Conservation (phyloP, 2,888 invertebrate genomes). For the Zeuzera pyrina region DNA sequence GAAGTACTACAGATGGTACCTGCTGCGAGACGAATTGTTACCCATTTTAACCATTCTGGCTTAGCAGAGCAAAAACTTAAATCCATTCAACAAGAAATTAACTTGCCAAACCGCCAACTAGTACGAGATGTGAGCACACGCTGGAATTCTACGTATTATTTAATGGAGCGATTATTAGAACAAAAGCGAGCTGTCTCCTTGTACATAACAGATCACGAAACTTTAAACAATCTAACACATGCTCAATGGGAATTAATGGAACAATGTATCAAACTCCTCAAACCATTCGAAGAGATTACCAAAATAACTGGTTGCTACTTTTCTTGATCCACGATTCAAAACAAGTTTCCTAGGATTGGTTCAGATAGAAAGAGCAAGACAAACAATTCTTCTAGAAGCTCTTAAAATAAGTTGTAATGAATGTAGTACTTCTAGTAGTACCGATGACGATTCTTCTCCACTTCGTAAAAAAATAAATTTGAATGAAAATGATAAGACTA, state of each 20-base stretch:
- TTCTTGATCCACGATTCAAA: slow-evolving; percentile 16
- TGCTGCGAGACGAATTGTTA: slow-evolving; percentile 23
- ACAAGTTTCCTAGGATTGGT: slow-evolving; percentile 15
- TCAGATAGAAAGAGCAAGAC: slow-evolving; percentile 22
- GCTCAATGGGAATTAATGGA: slow-evolving; percentile 19
- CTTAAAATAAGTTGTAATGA: slow-evolving; percentile 23
- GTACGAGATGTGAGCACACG: slow-evolving; percentile 16
- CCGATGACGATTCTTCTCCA: slow-evolving; percentile 17
- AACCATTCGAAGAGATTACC: slow-evolving; percentile 24
- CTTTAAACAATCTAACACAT: slow-evolving; percentile 13
- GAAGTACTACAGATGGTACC: slow-evolving; percentile 19
- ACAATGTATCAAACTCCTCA: slow-evolving; percentile 17
- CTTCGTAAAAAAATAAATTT: too few relatives aligned
- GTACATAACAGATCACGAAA: slow-evolving; percentile 16
- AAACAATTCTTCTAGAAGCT: slow-evolving; percentile 20
- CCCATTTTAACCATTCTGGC: slow-evolving; percentile 24
- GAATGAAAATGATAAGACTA: slow-evolving; percentile 16
- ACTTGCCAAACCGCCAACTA: slow-evolving; percentile 21
- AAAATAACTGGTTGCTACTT: slow-evolving; percentile 15
- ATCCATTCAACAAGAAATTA: slow-evolving; percentile 21
- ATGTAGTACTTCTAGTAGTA: slow-evolving; percentile 13
- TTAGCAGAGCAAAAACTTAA: slow-evolving; percentile 17
- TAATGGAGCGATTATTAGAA: slow-evolving; percentile 9
- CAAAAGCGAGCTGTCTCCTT: slow-evolving; percentile 12
- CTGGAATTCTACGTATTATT: slow-evolving; percentile 10